Base-by-base conservation (phyloP, 2,888 invertebrate species). In the Orchesellides sinensis region DNA sequence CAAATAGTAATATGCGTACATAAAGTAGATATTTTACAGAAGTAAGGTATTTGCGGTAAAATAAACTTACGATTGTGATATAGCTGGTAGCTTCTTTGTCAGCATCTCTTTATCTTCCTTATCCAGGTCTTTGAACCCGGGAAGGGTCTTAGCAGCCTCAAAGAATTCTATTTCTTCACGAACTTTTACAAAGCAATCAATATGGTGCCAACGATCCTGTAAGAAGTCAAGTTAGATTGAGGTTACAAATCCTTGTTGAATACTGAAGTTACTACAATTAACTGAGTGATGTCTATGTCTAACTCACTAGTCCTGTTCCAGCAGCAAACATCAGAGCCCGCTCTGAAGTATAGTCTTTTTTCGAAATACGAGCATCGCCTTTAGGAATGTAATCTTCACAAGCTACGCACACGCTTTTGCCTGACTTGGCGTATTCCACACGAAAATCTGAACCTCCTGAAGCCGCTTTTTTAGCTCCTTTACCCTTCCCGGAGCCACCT, bases 381-480 rank as follows among this genome's bases (percentile, higher is more conserved):
- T 96, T 96, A 78, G 93, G 91, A 88, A 98, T 97, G 89, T 94
- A 96, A 80, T 94, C 93, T 85, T 96, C 94, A 90, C 98, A 98
- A 0, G 94, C 96, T 80, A 93, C 91, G 89, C 98, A 84, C 2
- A n/a, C 25, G 23, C 81, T 81, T 29, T 49, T 52, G 1, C 93
- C 94, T 1, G 96, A 96, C 89, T 96, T 97, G 0, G 98, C 93
- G 90, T 97, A 96, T 89, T 97, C 97, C 14, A 96, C 92, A 4
- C 90, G 90, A 89, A 93, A 98, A 90, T 97, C 94, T 83, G 93
- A 92, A 0, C 93, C 56, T 65, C 1, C 69, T 0, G 27, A 14
- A 14, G 54, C 47, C 14, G 54, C 80, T 83, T 27, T 78, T 78
- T 40, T 40, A 40, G 40, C 10, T 63, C 75, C 84, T 92, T 85